phyloP scores from a whole-genome alignment of 92 coral and sea anemone species.

The Palythoa grandiflora region DNA sequence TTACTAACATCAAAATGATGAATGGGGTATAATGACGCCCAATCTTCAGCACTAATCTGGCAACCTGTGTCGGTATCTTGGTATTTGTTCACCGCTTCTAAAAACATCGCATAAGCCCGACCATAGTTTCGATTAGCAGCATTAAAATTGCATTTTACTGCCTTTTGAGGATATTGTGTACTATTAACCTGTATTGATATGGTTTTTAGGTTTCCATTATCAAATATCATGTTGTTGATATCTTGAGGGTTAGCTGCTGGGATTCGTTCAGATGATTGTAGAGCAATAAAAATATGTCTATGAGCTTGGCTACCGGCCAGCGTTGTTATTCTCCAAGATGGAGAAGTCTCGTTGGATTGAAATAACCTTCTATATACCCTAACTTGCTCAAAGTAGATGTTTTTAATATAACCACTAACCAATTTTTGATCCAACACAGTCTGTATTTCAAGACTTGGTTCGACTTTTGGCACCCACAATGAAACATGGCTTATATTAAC shows the following conservation, averaged over 20 bases:
- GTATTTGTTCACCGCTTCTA: conserved; percentile 7
- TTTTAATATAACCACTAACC: conserved; percentile 10
- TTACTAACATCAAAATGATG: background rate
- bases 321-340: conserved; percentile 23
- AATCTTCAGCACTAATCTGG: background rate
- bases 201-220: conserved; percentile 14
- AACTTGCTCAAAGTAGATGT: conserved; percentile 18
- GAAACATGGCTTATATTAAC: background rate
- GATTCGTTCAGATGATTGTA: background rate
- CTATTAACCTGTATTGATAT: background rate
- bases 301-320: background rate
- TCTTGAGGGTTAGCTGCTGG: no score
- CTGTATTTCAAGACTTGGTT: background rate
- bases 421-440: background rate
- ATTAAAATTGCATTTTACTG: background rate
- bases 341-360: conserved; percentile 27
- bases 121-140: conserved; percentile 4
- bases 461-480: conserved; percentile 30
- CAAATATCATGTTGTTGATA: no score
- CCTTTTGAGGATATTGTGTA: background rate
- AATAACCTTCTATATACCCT: conserved; percentile 21
- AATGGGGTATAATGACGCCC: background rate
- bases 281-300: conserved; percentile 19
- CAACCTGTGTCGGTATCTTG: background rate
- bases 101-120: background rate